Evolutionary conservation across 2,888 invertebrate genomes (phyloP), one percentile per base, ranked within the genome.

Genomic region (Aplocera efformata): DNA sequence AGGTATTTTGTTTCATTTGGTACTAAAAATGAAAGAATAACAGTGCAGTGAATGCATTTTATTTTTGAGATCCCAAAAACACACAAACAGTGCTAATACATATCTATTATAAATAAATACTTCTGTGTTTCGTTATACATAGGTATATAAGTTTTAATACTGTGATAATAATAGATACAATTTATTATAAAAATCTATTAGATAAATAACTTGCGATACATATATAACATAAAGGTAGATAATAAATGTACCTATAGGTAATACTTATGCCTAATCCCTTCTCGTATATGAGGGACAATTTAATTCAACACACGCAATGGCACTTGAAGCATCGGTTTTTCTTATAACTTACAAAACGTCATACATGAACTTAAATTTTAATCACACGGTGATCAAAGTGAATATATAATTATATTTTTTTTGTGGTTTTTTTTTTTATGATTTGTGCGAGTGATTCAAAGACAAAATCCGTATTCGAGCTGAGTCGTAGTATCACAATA

Each of bases 31-130:
- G 59, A 61, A 65, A 40, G 50, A 32, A 36, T 24, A 49, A 35
- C 50, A n/a, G n/a, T 74, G 73, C 77, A 79, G 67, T 74, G 72
- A 77, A 75, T 79, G 80, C 68, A 74, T 76, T 82, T 81, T 84
- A 81, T 86, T 88, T 84, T 83, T 84, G 88, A 86, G 86, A 88
- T 88, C 86, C 81, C 88, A 88, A 88, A 88, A 88, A 88, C 85
- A 84, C 85, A 78, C 80, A 79, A 82, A 86, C 77, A 62, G 82
- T 82, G 83, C 79, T 78, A 66, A 63, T 59, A 56, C 42, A 60
- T 58, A 61, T 52, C 56, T 53, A 53, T 64, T 43, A 58, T 59
- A 55, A 51, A 50, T 56, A 54, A 43, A 54, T 31, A 3, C 5
- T 17, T 17, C 5, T 17, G 5, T 17, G 13, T 17, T 17, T 2